Evolutionary conservation across 1,140 invertebrate genomes (phyloP).

Genomic region (Meloidogyne floridensis): DNA sequence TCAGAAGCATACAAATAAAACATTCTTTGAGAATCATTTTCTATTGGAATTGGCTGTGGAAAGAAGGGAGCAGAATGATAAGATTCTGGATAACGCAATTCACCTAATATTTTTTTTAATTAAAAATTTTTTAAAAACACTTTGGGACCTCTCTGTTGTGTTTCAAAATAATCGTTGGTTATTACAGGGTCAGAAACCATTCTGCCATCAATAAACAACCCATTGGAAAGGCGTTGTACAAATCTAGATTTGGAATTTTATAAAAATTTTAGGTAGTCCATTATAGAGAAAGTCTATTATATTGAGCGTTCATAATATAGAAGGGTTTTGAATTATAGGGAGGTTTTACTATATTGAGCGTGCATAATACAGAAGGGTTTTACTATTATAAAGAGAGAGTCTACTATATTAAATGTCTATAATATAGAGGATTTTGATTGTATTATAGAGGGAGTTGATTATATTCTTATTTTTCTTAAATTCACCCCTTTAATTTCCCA

Average conservation of each 20-base stretch:
- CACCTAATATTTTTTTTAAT: constrained; percentile 41
- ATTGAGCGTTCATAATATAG: background rate
- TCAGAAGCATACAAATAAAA: constrained; percentile 64
- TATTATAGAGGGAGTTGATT: no score
- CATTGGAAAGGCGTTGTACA: constrained; percentile 57
- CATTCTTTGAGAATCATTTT: constrained; percentile 59
- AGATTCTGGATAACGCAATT: constrained; percentile 53
- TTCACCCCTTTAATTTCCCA: no score
- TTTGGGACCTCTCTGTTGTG: constrained; percentile 58
- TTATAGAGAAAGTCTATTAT: no score
- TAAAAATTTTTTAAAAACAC: background rate
- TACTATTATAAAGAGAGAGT: no score
- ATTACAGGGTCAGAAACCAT: constrained; percentile 59
- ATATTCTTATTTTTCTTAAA: no score
- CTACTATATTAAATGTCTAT: no score
- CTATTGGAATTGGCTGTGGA: constrained; percentile 48
- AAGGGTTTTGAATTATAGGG: no score
- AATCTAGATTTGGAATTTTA: constrained; percentile 43
- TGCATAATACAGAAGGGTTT: no score
- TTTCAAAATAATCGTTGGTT: constrained; percentile 64
- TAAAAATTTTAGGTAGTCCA: no score
- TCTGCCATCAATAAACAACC: constrained; percentile 62
- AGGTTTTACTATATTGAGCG: no score
- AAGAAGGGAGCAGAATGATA: constrained; percentile 43
- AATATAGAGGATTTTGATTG: no score